These are phyloP conservation scores for Musca domestica DNA, from an alignment of 1,140 invertebrate genomes.

Conservation along the genomic window DNA sequence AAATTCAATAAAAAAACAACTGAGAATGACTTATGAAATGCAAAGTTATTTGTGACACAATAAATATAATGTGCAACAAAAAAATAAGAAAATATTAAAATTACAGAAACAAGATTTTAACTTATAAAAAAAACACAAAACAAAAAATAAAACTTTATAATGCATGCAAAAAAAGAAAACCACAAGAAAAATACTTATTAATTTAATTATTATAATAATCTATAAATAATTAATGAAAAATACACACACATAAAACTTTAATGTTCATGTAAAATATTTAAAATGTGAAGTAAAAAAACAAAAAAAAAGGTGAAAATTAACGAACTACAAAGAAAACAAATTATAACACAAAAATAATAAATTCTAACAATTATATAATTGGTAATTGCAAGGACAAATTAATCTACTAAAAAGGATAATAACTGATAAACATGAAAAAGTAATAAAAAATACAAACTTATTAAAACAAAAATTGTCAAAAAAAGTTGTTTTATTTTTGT, in stretches of 20 bases:
- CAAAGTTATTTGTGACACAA: slow-evolving; percentile 10
- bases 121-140: not conserved
- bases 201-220: not conserved
- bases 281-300: not conserved
- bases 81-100: not conserved
- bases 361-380: slow-evolving; percentile 8
- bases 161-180: not conserved
- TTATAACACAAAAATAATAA: not conserved
- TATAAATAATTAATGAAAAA: not conserved
- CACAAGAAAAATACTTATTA: slow-evolving; percentile 3
- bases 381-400: slow-evolving; percentile 14
- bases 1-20: not conserved
- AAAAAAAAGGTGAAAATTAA: not conserved
- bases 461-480: not conserved
- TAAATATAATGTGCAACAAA: not conserved
- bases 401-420: slow-evolving; percentile 4
- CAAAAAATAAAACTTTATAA: slow-evolving; percentile 3
- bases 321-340: no score
- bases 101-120: not conserved
- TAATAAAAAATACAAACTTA: slow-evolving; percentile 4
- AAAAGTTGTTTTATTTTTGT: no score
- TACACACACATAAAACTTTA: slow-evolving; percentile 7
- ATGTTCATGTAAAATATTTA: slow-evolving; percentile 15
- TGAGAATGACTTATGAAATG: slow-evolving; percentile 6
- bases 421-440: not conserved